Evolutionary conservation across 2,888 invertebrate species (phyloP).

Genomic region (Pseudoips prasinana): DNA sequence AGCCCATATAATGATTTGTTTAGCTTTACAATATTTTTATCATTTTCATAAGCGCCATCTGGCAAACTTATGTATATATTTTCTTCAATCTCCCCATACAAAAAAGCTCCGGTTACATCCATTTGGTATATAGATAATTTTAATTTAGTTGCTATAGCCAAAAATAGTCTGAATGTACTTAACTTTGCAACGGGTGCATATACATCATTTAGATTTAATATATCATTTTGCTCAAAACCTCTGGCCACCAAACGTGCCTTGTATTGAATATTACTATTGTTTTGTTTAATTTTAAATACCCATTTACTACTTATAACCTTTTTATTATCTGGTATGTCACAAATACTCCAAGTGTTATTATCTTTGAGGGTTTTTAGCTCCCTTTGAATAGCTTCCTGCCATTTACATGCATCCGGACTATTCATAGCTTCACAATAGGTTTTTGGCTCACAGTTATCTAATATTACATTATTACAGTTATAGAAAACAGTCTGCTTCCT

Average conservation of each 20-base stretch:
- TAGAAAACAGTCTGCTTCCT: conserved; percentile 4
- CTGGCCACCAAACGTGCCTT: conserved; percentile 27
- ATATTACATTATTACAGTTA: conserved; percentile 1
- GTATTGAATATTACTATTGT: conserved; percentile 8
- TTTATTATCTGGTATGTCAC: conserved; percentile 8
- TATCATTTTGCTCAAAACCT: conserved; percentile 16
- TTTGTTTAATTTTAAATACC: conserved; percentile 30
- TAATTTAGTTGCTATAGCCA: conserved; percentile 3
- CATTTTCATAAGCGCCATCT: conserved; percentile 6
- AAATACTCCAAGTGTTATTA: conserved; percentile 22
- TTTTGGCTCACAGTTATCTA: conserved; percentile 8
- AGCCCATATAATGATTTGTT: conserved; percentile 17
- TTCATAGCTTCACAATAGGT: conserved; percentile 22
- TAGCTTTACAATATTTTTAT: conserved; percentile 7
- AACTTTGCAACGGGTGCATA: conserved; percentile 27
- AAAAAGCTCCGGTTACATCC: conserved; percentile 12
- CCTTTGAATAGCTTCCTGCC: conserved; percentile 20
- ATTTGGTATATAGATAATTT: conserved; percentile 2
- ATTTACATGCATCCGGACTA: conserved; percentile 13
- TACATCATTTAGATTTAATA: conserved; percentile 6
- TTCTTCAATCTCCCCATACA: conserved; percentile 27
- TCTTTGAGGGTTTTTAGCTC: conserved; percentile 21
- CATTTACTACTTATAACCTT: conserved; percentile 28
- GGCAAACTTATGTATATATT: conserved; percentile 22
- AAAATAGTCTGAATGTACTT: conserved; percentile 17